Base-by-base conservation (phyloP, 2,797 vertebrate genomes). In the Xenops minutus region DNA sequence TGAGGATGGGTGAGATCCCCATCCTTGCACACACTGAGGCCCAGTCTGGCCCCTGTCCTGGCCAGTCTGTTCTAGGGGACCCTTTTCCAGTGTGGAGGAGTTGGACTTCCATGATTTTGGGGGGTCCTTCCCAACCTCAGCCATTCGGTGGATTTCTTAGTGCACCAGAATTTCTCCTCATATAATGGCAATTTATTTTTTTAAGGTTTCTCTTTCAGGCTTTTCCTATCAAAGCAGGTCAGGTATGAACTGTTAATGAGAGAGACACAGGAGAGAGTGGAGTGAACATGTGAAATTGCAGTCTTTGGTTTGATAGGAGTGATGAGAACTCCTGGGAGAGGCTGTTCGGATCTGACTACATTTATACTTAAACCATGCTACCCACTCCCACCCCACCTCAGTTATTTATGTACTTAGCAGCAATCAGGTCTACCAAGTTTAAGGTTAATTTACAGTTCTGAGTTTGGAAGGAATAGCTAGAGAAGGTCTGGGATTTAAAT, bases 401-500 rank as follows among this genome's bases (percentile, higher is more conserved):
- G 49, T 63, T 81, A 46, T 83, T 69, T 64, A n/a, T n/a, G 7
- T 37, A 37, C 3, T 49, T 80, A 58, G 49, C 11, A 48, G 7
- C 34, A 39, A 4, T 62, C 16, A 12, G 8, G 22, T 76, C 64
- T 66, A 29, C 32, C 52, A 78, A n/a, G 21, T 68, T 90, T 49
- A 64, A 96, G 80, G n/a, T 73, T 95, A 46, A 88, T 34, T 91
- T 92, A 84, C 68, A 44, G 55, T 86, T 92, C 67, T 49, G 43
- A 73, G 52, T 54, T 92, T 69, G 46, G 74, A 74, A 93, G 8
- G 44, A 43, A 44, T 74, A 85, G 56, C 39, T 32, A 71, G 69
- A 54, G 51, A 78, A 92, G 92, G 32, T 43, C 61, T 79, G 76
- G 64, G 46, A 84, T 95, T 93, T 92, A 91, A 82, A 66, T 80